Base-by-base conservation (phyloP, 1,140 invertebrate genomes). In the Drosophila nebulosa region DNA sequence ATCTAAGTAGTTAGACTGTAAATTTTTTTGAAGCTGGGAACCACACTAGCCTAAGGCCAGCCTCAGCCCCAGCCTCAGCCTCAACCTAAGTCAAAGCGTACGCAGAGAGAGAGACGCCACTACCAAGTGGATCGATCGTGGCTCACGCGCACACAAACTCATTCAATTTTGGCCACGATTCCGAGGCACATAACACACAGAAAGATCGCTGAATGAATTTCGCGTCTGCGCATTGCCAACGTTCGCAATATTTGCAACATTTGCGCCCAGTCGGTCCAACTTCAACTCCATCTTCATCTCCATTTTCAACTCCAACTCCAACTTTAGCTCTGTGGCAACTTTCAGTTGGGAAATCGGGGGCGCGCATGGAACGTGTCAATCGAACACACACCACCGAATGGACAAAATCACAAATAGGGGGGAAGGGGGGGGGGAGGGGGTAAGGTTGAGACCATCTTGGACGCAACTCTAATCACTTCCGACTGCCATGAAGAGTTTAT, bases 81-180 rank as follows among this genome's bases (percentile, higher is more conserved):
- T n/a, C n/a, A n/a, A n/a, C 12, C 35, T 4, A n/a, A 4, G 53
- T 52, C 35, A n/a, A 24, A n/a, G 16, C 60, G 16, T 74, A 74
- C 72, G 72, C 72, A 74, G 63, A 58, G 35, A 55, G 67, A 74
- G 63, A 58, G 35, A 55, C 24, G 35, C 27, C 51, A 21, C 61
- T 69, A 65, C 64, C 27, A 56, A 21, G 32, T 22, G 42, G 4
- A 42, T 12, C 70, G 80, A 88, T 86, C 81, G 81, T 86, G 81
- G 81, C 81, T 86, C 81, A 86, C 81, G 81, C 81, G 81, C 81
- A 86, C 81, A 88, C 56, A 27, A 50, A 83, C 83, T 88, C 83
- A 88, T 88, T 88, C 83, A 88, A 88, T 88, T 88, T 88, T 72
- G 56, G 69, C 71, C 42, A 88, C 83, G 83, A 88, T 78, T 83